A percentile compares a stretch with the other conserved stretches of the same genome.
These are phyloP conservation scores for Crocallis elinguaria DNA, from an alignment of 2,888 invertebrate genomes.

Conservation along the genomic window DNA sequence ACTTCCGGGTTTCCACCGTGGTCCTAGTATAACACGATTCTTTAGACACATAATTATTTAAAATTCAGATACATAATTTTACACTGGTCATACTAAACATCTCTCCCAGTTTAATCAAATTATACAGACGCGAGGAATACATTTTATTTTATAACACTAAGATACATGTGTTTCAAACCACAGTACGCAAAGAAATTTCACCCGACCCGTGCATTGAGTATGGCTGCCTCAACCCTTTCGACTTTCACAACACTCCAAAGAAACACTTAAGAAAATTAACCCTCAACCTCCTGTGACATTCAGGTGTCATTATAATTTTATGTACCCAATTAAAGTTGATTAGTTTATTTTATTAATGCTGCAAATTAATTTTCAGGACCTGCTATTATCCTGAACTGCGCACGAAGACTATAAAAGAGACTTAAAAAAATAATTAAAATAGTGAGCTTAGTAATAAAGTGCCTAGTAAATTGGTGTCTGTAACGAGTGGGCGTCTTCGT, in stretches of 20 bases:
- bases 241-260: conserved; percentile 19
- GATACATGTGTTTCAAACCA: not conserved
- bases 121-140: too few species aligned
- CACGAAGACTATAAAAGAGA: conserved; percentile 70
- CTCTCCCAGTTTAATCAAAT: too few species aligned
- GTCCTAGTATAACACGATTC: too few species aligned
- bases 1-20: too few species aligned
- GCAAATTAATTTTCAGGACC: conserved; percentile 76
- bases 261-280: conserved; percentile 22
- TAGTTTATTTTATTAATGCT: conserved; percentile 51
- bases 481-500: conserved; percentile 57
- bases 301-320: conserved; percentile 24
- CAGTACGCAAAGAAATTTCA: not conserved
- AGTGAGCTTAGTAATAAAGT: conserved; percentile 65
- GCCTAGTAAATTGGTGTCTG: conserved; percentile 56
- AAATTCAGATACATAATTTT: too few species aligned
- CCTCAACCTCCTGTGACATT: conserved; percentile 17
- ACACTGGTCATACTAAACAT: too few species aligned
- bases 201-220: not conserved
- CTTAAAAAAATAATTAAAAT: conserved; percentile 52
- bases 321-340: conserved; percentile 42
- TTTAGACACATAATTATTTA: too few species aligned
- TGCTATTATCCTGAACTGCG: conserved; percentile 76
- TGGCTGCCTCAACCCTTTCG: conserved; percentile 4
- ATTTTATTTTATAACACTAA: too few species aligned